Evolutionary conservation across 2,888 invertebrate genomes (phyloP).

Genomic region (Crematogaster levior): DNA sequence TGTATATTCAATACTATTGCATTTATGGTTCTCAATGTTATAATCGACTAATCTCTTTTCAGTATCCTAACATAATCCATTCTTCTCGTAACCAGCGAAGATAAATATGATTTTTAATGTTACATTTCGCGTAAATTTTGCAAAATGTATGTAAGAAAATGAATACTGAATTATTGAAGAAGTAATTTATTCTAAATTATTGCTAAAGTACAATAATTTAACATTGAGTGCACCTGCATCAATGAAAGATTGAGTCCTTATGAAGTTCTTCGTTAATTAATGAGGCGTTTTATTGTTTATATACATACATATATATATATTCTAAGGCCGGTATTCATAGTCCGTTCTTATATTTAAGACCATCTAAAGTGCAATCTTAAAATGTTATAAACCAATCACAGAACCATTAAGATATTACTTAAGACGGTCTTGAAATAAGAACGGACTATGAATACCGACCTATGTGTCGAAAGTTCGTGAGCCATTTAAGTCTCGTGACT

Average conservation of each 20-base stretch:
- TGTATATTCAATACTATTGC: conserved; percentile 41
- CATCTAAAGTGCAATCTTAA: no score
- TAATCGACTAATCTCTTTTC: conserved; percentile 67
- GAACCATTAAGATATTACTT: no score
- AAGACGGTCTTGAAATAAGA: no score
- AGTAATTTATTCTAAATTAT: neutral
- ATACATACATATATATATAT: no score
- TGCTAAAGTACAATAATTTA: neutral
- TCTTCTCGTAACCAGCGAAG: neutral
- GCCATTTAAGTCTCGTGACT: neutral
- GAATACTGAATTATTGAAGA: neutral
- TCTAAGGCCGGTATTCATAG: no score
- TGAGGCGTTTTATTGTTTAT: neutral
- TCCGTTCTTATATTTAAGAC: no score
- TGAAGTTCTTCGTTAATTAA: conserved; percentile 6
- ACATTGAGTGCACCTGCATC: neutral
- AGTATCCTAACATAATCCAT: conserved; percentile 31
- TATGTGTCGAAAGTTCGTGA: neutral
- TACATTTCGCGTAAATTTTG: neutral
- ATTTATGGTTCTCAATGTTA: conserved; percentile 21
- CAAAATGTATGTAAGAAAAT: neutral
- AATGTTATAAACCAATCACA: no score
- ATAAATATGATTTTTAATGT: neutral
- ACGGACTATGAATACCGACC: no score
- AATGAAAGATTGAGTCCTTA: neutral